Evolutionary conservation across 2,888 invertebrate genomes (phyloP).

Genomic region (Spilarctia lutea): DNA sequence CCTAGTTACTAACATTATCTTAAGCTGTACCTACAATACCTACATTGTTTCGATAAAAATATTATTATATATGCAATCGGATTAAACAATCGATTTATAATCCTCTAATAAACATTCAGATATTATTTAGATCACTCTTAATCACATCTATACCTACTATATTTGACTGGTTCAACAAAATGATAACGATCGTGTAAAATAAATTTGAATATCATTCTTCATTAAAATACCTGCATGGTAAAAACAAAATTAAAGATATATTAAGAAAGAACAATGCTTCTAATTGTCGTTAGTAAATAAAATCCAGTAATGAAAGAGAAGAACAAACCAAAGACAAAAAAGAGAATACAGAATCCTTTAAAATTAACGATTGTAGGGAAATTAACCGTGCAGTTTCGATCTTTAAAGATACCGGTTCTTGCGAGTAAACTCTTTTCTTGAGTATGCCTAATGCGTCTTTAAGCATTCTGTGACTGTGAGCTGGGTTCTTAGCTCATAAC

Average conservation of each 20-base stretch:
- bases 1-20: background rate
- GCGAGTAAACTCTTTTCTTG: slow-evolving; percentile 18
- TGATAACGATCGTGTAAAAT: background rate
- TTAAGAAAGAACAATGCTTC: background rate
- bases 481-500: slow-evolving; percentile 22
- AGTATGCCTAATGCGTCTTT: slow-evolving; percentile 49
- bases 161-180: slow-evolving; percentile 7
- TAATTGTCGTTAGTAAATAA: background rate
- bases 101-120: slow-evolving; percentile 5
- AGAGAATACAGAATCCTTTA: background rate
- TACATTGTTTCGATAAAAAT: too few relatives aligned
- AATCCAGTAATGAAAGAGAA: background rate
- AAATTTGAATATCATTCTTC: background rate
- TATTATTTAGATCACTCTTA: slow-evolving; percentile 11
- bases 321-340: background rate
- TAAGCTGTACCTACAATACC: too few relatives aligned
- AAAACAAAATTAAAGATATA: background rate
- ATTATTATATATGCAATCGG: background rate
- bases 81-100: slow-evolving; percentile 10
- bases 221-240: background rate
- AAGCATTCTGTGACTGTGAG: slow-evolving; percentile 32
- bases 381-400: background rate
- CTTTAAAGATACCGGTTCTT: background rate
- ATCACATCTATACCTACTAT: background rate
- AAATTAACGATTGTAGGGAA: slow-evolving; percentile 5